These are phyloP conservation scores for Oryctes rhinoceros DNA, from an alignment of 1,140 invertebrate genomes.

Conservation along the genomic window DNA sequence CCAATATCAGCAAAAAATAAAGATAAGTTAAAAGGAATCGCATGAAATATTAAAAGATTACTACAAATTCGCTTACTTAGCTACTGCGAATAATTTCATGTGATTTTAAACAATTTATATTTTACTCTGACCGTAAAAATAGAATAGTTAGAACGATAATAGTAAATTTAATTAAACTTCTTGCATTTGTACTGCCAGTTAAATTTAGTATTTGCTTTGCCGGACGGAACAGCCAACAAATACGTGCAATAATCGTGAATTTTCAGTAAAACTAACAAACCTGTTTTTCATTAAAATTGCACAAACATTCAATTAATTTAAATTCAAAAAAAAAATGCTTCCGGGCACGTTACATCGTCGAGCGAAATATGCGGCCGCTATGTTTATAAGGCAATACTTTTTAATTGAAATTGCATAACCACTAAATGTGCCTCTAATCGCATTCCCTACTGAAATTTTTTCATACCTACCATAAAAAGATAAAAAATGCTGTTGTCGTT, in stretches of 20 bases:
- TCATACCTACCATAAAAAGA: not conserved
- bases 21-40: too few relatives aligned
- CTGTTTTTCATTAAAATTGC: conserved; percentile 7
- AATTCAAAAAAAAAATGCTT: conserved; percentile 25
- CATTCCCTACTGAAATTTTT: conserved; percentile 5
- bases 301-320: conserved; percentile 15
- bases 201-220: conserved; percentile 4
- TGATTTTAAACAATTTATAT: too few relatives aligned
- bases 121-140: not conserved
- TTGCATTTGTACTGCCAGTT: conserved; percentile 7
- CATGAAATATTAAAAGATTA: too few relatives aligned
- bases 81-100: too few relatives aligned
- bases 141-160: not conserved
- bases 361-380: conserved; percentile 3
- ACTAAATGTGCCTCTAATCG: not conserved
- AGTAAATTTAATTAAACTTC: conserved; percentile 6
- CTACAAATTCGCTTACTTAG: too few relatives aligned
- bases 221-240: not conserved
- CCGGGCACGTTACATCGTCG: not conserved
- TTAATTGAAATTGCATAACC: conserved; percentile 28
- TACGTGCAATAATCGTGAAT: not conserved
- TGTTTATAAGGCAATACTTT: conserved; percentile 29
- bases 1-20: too few relatives aligned
- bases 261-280: conserved; percentile 6
- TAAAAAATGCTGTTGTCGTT: not conserved